These are phyloP conservation scores for Terebella lapidaria DNA, from an alignment of 2,888 invertebrate species.

Conservation along the genomic window DNA sequence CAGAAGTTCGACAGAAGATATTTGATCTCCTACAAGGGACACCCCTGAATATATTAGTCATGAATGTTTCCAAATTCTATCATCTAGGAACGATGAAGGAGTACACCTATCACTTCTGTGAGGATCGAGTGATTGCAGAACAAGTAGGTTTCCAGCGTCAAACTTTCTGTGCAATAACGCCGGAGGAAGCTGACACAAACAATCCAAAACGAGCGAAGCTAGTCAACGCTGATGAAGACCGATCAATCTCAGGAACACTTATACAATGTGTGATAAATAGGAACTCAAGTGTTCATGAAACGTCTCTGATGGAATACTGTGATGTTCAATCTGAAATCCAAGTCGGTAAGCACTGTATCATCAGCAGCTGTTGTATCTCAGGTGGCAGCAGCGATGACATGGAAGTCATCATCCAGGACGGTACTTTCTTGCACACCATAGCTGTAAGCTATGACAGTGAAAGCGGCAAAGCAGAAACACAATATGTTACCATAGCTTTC, in stretches of 20 bases:
- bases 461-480: neutral
- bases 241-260: slow-evolving; percentile 30
- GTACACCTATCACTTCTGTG: slow-evolving; percentile 42
- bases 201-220: neutral
- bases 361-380: slow-evolving; percentile 16
- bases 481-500: slow-evolving; percentile 43
- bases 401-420: slow-evolving; percentile 29
- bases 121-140: slow-evolving; percentile 30
- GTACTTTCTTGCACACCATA: slow-evolving; percentile 46
- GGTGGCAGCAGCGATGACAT: too few relatives aligned
- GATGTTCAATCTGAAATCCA: neutral
- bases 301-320: slow-evolving; percentile 46
- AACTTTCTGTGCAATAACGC: slow-evolving; percentile 28
- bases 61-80: slow-evolving; percentile 53
- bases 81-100: slow-evolving; percentile 56
- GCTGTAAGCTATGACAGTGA: slow-evolving; percentile 28
- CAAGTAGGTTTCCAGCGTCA: slow-evolving; percentile 36
- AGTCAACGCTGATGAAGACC: too few relatives aligned
- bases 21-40: slow-evolving; percentile 40
- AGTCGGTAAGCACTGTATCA: slow-evolving; percentile 50
- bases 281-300: slow-evolving; percentile 26
- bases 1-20: slow-evolving; percentile 35
- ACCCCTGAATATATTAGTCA: slow-evolving; percentile 42
- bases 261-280: slow-evolving; percentile 42
- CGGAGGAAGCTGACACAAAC: neutral